Base-by-base conservation (phyloP, 2,113 vertebrate genomes). In the Pelodiscus sinensis region DNA sequence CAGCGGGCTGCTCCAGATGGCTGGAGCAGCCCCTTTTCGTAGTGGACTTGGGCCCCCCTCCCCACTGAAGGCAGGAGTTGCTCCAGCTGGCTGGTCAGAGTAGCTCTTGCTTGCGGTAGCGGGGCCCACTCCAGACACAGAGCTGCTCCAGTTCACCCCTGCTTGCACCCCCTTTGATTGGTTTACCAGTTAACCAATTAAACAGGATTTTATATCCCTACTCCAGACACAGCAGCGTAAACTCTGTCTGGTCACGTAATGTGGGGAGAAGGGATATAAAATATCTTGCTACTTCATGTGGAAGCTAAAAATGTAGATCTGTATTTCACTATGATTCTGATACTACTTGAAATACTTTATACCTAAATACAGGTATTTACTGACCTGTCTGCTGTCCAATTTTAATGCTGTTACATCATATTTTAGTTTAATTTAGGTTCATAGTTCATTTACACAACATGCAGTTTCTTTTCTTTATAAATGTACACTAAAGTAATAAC, bases 391-490 rank as follows among this genome's bases (percentile, higher is more conserved):
- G 38, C 57, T 85, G 5, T 79, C 94, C 15, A 91, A 54, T 71
- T 92, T 13, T 51, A 92, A 54, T 94, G 96, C 95, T 92, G 86
- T 54, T 89, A 93, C 81, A 85, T 55, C 79, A 65, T 87, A 16
- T 95, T 95, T 80, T 92, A 89, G 92, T 88, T 95, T 95, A 87
- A 90, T 77, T 86, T 77, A 78, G 86, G 79, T 27, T 95, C 79
- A 88, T 84, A 54, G 35, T 94, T 86, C 35, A 94, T n/a, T 87
- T 90, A 44, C 75, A 92, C 5, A 77, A 94, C 81, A 25, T 92
- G 50, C 52, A 3, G 68, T 92, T 55, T 88, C 11, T 79, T 90
- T 54, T 29, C 82, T 92, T 85, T 71, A 84, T 55, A n/a, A 56
- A 75, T 0, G 0, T 56, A 52, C 58, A 8, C 92, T 88, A 21